Base-by-base conservation (phyloP, 2,888 invertebrate genomes). In the Leucophora obtusa region DNA sequence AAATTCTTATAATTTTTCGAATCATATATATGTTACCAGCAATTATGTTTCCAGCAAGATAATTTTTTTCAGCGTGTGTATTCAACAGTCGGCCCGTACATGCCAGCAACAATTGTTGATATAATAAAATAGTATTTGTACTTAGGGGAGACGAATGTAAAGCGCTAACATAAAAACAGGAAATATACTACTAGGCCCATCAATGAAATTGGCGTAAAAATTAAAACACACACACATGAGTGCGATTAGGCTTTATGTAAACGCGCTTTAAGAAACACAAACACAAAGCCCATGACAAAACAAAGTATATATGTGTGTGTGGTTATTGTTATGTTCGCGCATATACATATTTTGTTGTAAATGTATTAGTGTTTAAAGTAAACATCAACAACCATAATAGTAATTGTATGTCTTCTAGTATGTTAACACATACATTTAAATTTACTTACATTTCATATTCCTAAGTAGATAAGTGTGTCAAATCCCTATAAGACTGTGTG, bases 71-170 rank as follows among this genome's bases (percentile, higher is more conserved):
- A n/a, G n/a, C n/a, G n/a, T n/a, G n/a, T n/a, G n/a, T n/a, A n/a
- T 47, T 47, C 6, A n/a, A 47, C n/a, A 47, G 38, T 28, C 7
- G 6, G 38, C 38, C 38, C 2, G 11, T 38, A 47, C n/a, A n/a
- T 47, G n/a, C 14, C 56, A 11, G 59, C 59, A 59, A 59, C 59
- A 59, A 38, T 59, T 59, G 59, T 47, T 47, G n/a, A n/a, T 14
- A 47, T n/a, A n/a, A n/a, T n/a, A n/a, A n/a, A n/a, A n/a, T n/a
- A n/a, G n/a, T n/a, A n/a, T n/a, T 7, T 10, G 43, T 43, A 33
- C 33, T 14, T 10, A 21, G 11, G 28, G 14, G 24, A 35, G 14
- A 2, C 8, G 18, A 21, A 47, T 7, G 50, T 14, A 50, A 47
- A 9, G n/a, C 28, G 47, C 15, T 24, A 47, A 18, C 15, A 15